These are phyloP conservation scores for Pachypsylla venusta DNA, from an alignment of 1,140 invertebrate species.

Conservation along the genomic window DNA sequence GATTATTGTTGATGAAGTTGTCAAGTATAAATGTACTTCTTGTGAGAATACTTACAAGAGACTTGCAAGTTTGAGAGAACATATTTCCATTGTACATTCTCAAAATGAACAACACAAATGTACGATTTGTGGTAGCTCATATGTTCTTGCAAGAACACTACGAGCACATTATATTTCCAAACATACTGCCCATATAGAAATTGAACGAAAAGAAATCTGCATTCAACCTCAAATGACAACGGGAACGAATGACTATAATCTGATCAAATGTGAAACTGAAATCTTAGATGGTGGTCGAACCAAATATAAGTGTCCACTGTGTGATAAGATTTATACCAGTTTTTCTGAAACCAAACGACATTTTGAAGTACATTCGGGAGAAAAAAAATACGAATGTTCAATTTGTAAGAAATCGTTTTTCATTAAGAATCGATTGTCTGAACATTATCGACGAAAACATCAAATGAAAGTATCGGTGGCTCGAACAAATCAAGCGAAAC, in stretches of 20 bases:
- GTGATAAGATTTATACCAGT: conserved; percentile 1
- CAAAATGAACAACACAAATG: background rate
- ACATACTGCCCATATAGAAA: background rate
- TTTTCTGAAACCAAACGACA: conserved; percentile 5
- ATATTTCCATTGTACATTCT: background rate
- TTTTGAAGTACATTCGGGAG: background rate
- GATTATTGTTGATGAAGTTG: background rate
- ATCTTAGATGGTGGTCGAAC: background rate
- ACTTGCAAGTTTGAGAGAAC: background rate
- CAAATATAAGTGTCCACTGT: background rate
- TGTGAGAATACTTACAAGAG: background rate
- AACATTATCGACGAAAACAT: background rate
- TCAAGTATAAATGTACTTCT: background rate
- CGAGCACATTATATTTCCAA: background rate
- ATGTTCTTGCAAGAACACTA: background rate
- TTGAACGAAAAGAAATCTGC: background rate
- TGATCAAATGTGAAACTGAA: background rate
- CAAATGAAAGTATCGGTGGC: background rate
- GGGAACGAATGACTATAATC: background rate
- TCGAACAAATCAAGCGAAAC: background rate
- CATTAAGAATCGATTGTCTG: background rate
- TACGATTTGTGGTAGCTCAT: background rate
- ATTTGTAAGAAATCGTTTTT: background rate
- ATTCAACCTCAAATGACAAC: background rate
- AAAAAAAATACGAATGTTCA: background rate